Evolutionary conservation across 2,888 invertebrate genomes (phyloP), one percentile per base, ranked within the genome.

Genomic region (Andrena bicolor): DNA sequence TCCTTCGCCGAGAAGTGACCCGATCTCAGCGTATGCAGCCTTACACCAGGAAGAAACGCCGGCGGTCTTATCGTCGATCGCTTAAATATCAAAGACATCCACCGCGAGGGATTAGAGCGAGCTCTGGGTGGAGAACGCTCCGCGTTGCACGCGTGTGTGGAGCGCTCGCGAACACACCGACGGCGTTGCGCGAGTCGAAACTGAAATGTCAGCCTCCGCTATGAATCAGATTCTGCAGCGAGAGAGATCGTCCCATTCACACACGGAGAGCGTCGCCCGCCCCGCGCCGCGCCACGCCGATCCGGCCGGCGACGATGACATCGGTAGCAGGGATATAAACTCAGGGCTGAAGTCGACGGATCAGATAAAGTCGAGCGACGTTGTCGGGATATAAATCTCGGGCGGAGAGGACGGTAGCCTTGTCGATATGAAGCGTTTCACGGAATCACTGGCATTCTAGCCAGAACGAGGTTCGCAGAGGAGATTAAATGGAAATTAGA

Each of bases 221-320:
- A 73, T 83, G 83, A 83, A 82, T 83, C 82, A 60, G 69, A 77
- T 82, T 77, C 70, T 73, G 48, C 68, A 35, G 72, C 58, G 64
- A 64, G 82, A 68, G 82, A 76, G 82, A 69, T 64, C 53, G 75
- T 76, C 76, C 76, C 86, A 87, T 85, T 87, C 87, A 85, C 86
- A 85, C 87, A 73, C 81, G 58, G 74, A 26, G 58, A 23, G 69
- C 66, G 66, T 51, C 51, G 23, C 48, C 48, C 48, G 41, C 16
- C 41, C 41, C 41, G 63, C 23, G n/a, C n/a, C 30, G n/a, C 20
- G 41, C 41, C 41, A 0, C n/a, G 32, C 41, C 41, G 41, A 41
- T 5, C 41, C 41, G 13, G 10, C 16, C 28, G 35, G 23, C 49
- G 56, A 69, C 80, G 80, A 75, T 66, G 81, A 80, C 80, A 71